Conservation (phyloP, 1,140 invertebrate genomes). For the Drosophila santomea region DNA sequence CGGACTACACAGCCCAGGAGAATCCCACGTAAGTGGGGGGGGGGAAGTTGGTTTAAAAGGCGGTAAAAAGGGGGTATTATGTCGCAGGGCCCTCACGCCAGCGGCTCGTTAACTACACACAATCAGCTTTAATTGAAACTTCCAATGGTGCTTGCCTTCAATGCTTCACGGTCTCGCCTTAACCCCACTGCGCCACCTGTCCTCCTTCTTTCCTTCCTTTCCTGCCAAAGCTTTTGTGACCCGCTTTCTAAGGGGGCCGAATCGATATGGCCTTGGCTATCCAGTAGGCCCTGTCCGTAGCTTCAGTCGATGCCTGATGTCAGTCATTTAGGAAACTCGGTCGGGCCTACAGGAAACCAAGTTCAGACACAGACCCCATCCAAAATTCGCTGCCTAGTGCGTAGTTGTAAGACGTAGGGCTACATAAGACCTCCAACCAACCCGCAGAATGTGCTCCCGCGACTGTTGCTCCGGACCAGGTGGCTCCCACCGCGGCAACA, state of each 20-base stretch:
- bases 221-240: slow-evolving; percentile 16
- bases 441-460: slow-evolving; percentile 60
- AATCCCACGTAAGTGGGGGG: slow-evolving; percentile 60
- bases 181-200: slow-evolving; percentile 1
- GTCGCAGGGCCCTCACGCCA: slow-evolving; percentile 30
- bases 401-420: neutral
- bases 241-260: slow-evolving; percentile 24
- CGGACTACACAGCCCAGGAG: slow-evolving; percentile 63
- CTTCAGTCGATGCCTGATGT: neutral
- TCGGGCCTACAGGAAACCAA: slow-evolving; percentile 13
- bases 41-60: too few species aligned
- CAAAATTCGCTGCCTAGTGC: slow-evolving; percentile 30
- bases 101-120: slow-evolving; percentile 40
- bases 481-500: slow-evolving; percentile 39
- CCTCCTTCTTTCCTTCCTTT: neutral
- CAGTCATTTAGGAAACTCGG: slow-evolving; percentile 12
- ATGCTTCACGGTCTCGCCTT: slow-evolving; percentile 1
- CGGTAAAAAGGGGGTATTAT: slow-evolving; percentile 1
- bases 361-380: neutral
- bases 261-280: slow-evolving; percentile 49
- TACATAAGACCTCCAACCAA: slow-evolving; percentile 5
- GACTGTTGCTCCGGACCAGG: slow-evolving; percentile 57
- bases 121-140: slow-evolving; percentile 35
- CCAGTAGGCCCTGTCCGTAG: slow-evolving; percentile 16
- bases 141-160: slow-evolving; percentile 18